Conservation (phyloP, 2,888 invertebrate genomes). For the Latrodectus hesperus region DNA sequence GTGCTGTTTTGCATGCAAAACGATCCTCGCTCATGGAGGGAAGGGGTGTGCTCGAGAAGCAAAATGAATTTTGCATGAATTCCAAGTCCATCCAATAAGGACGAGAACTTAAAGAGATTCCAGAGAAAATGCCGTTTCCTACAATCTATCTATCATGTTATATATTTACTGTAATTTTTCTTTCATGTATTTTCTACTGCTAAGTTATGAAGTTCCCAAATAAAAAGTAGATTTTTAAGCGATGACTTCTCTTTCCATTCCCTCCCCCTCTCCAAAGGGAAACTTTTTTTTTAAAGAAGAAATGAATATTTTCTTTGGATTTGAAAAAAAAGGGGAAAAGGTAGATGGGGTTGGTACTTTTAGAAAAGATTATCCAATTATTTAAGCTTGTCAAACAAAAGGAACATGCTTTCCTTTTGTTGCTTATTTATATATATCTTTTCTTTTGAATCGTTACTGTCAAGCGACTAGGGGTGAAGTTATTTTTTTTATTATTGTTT, state of each 20-base stretch:
- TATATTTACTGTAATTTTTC: neutral
- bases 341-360: slow-evolving; percentile 4
- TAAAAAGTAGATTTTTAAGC: slow-evolving; percentile 25
- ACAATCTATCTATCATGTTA: slow-evolving; percentile 18
- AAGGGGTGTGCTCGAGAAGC: slow-evolving; percentile 19
- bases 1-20: slow-evolving; percentile 65
- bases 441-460: too few species aligned
- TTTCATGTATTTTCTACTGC: neutral
- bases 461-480: too few species aligned
- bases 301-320: neutral
- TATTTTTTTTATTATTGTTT: too few species aligned
- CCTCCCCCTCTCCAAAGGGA: neutral
- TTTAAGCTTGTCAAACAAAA: neutral
- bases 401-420: too few species aligned
- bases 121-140: slow-evolving; percentile 4
- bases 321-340: slow-evolving; percentile 9
- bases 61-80: slow-evolving; percentile 69
- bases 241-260: slow-evolving; percentile 20
- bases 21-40: slow-evolving; percentile 27
- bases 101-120: slow-evolving; percentile 41
- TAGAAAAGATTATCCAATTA: slow-evolving; percentile 38
- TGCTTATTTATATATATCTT: too few species aligned
- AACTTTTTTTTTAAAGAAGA: neutral
- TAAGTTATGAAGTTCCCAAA: slow-evolving; percentile 24
- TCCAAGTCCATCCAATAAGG: slow-evolving; percentile 61